These are phyloP conservation scores for Leptopilina syphax DNA, from an alignment of 2,888 invertebrate genomes.

Conservation along the genomic window DNA sequence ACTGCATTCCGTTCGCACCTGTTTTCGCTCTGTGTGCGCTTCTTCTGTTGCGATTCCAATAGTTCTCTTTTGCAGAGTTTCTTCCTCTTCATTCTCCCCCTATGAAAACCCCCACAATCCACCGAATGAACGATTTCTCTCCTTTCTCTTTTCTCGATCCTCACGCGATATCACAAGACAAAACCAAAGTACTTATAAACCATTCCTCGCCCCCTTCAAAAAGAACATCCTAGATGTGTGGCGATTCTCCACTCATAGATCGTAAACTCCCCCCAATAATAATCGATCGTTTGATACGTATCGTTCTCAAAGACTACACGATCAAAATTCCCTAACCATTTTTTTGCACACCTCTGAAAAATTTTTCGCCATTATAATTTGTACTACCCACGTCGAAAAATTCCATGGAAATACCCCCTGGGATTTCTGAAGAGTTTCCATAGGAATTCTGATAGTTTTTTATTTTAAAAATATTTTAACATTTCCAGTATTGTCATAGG, in stretches of 20 bases:
- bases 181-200: conserved; percentile 48
- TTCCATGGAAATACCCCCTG: no score
- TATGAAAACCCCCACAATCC: conserved; percentile 38
- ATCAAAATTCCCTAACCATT: conserved; percentile 32
- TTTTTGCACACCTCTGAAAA: conserved; percentile 1
- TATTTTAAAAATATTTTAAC: no score
- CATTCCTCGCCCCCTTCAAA: conserved; percentile 31
- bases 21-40: conserved; percentile 61
- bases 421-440: no score
- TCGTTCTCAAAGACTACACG: background rate
- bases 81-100: conserved; percentile 25
- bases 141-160: conserved; percentile 50
- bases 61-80: conserved; percentile 15
- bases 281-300: conserved; percentile 49
- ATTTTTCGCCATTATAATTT: background rate
- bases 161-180: conserved; percentile 53
- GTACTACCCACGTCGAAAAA: background rate
- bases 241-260: conserved; percentile 54
- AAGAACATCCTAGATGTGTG: conserved; percentile 48
- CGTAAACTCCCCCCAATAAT: conserved; percentile 53
- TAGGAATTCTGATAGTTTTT: no score
- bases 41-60: conserved; percentile 49
- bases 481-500: no score
- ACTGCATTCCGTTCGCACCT: conserved; percentile 76
- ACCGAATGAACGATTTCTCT: conserved; percentile 43